Base-by-base conservation (phyloP, 2,797 vertebrate genomes). In the Dicrostonyx torquatus region DNA sequence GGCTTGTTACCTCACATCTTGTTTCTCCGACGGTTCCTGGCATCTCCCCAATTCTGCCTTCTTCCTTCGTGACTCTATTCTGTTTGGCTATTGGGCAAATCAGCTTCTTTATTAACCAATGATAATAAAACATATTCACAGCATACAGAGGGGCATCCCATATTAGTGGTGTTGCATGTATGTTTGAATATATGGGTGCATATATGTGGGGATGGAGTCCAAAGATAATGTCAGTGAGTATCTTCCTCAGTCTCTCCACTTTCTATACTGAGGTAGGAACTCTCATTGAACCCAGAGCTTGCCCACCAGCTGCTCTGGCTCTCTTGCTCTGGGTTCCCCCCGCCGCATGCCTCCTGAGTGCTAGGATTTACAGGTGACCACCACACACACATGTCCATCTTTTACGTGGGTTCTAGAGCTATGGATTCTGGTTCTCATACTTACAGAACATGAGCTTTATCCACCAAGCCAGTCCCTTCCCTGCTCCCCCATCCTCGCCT, bases 401-500 rank as follows among this genome's bases (percentile, higher is more conserved):
- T 86, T 53, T 53, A 29, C 45, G n/a, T 12, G 37, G 26, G 50
- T 29, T 87, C 68, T 43, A 7, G 68, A 40, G 68, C 31, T 31
- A 3, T 20, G 17, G 43, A 73, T 37, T 40, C 37, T 31, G 85
- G 37, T 53, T 70, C 26, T 20, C 50, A 43, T 5, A 9, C 11
- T 31, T 58, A 13, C 5, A 73, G 15, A 73, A 55, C 26, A 9
- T 31, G n/a, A 0, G 1, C 17, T 22, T 12, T 73, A 17, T 20
- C 37, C 24, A 20, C 50, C 18, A 7, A 45, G 17, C 68, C n/a
- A 26, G 82, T 14, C 18, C 60, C 24, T 8, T 53, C 34, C 14
- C 22, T 3, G 0, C 7, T 58, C 20, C 55, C 55, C 55, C 55
- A 58, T 64, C 0, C 0, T 3, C 6, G 0, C 4, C 37, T 7